Evolutionary conservation across 1,140 invertebrate genomes (phyloP), one percentile per base, ranked within the genome.

Genomic region (Drosophila busckii): DNA sequence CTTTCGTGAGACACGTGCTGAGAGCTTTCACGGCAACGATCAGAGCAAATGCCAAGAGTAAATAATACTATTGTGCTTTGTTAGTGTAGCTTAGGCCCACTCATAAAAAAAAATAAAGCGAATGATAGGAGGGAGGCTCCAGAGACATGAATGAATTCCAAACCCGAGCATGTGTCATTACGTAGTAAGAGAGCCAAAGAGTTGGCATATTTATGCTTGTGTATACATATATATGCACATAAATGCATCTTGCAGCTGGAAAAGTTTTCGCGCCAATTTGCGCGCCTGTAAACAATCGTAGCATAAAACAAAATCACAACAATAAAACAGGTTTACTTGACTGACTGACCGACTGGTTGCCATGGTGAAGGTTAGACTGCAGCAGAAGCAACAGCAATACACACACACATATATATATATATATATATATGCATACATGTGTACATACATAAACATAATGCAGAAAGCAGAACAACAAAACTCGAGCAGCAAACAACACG

Each of bases 261-360:
- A 82, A 69, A 41, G 25, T 82, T 80, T 80, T 80, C 64, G 75
- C 75, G 75, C 75, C 75, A 80, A 80, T 73, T 80, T 80, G 60
- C 46, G 34, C 12, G 13, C 56, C 19, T 42, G 56, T 44, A 34
- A 78, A 82, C 73, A 80, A 73, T 42, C 58, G 64, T 63, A 73
- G 54, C 41, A 66, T 73, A 59, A 37, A 70, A 55, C 40, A 71
- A 61, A 80, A 78, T 61, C 48, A 78, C 60, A 76, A 76, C 48
- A 75, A 64, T 56, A 50, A 66, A 80, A 80, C 75, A 53, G 75
- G 75, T 80, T 80, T 75, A 28, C 64, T 64, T 80, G 68, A 60
- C 75, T 61, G 69, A 82, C 69, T 63, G 67, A 61, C 60, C 61
- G 54, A 70, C 52, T 63, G 63, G 80, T 80, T 80, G 75, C 60